Base-by-base conservation (phyloP, 2,797 vertebrate species). In the Percopsis omiscomaycus region DNA sequence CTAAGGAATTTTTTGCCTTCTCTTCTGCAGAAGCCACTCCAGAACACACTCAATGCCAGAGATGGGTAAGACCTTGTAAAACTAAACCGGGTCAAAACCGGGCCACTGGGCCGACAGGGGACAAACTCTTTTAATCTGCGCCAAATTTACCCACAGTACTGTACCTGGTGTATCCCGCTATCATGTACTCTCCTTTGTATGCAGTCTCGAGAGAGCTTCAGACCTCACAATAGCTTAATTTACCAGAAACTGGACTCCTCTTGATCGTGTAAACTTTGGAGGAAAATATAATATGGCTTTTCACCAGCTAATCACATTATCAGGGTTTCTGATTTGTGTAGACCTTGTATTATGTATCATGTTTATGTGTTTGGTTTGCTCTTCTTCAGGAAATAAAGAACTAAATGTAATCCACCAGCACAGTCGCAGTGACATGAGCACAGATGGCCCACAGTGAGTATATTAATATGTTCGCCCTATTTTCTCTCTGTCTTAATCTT, bases 1-100 rank as follows among this genome's bases (percentile, higher is more conserved):
- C 8, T n/a, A 30, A 42, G 15, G 27, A 29, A 48, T n/a, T 48
- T 1, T 0, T 10, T 57, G n/a, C 71, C 2, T 64, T 68, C 27
- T 49, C 42, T 2, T 66, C 77, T 77, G 52, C 74, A 92, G 89
- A 60, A 37, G 51, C 6, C 80, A 88, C 80, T 73, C 14, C 28
- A 83, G 80, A 52, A 81, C 72, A 0, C n/a, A 65, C 2, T 88
- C 90, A 50, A 80, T 86, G 81, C 84, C 91, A 55, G 80, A 84
- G 14, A 75, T 68, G 44, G 88, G 91, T 92, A 85, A 89, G 86
- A 75, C 5, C 62, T 10, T 1, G 13, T 5, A 56, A 29, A 15
- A 37, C 15, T 15, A n/a, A 49, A 47, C 14, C n/a, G 30, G 12
- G 16, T 5, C 16, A 61, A 27, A 52, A 14, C 27, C 14, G n/a